These are phyloP conservation scores for Chromoteleia sp. DNA, from an alignment of 2,888 invertebrate genomes.

Conservation along the genomic window DNA sequence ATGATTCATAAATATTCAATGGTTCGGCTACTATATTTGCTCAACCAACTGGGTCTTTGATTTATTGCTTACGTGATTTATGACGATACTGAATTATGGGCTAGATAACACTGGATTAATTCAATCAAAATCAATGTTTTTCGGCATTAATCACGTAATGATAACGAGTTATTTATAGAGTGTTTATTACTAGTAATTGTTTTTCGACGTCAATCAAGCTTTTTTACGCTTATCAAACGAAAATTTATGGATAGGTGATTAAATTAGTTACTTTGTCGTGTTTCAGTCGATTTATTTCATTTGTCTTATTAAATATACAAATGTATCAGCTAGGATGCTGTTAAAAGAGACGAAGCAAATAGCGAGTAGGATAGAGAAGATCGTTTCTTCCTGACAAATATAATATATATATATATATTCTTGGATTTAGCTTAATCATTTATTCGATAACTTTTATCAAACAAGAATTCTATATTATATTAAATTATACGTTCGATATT, in stretches of 20 bases:
- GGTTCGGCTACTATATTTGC: constrained; percentile 66
- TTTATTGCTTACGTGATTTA: constrained; percentile 64
- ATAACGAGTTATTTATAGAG: constrained; percentile 28
- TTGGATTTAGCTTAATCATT: too few relatives aligned
- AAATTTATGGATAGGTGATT: neutral
- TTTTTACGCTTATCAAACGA: neutral
- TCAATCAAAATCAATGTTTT: constrained; percentile 58
- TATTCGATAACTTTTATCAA: too few relatives aligned
- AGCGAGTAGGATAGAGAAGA: too few relatives aligned
- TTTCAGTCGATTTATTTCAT: too few relatives aligned
- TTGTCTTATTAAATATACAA: too few relatives aligned
- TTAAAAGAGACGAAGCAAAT: too few relatives aligned
- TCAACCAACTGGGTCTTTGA: constrained; percentile 56
- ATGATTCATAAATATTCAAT: constrained; percentile 70
- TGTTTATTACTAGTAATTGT: constrained; percentile 17
- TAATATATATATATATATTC: too few relatives aligned
- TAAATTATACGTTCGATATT: too few relatives aligned
- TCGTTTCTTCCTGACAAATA: too few relatives aligned
- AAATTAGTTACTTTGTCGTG: too few relatives aligned
- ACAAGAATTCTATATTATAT: too few relatives aligned
- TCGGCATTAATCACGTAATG: constrained; percentile 51
- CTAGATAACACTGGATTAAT: constrained; percentile 57
- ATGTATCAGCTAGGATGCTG: too few relatives aligned
- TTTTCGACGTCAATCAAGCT: constrained; percentile 8
- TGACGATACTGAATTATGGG: constrained; percentile 58